phyloP scores from a whole-genome alignment of 2,113 vertebrate species.

The Lichenostomus cassidix region DNA sequence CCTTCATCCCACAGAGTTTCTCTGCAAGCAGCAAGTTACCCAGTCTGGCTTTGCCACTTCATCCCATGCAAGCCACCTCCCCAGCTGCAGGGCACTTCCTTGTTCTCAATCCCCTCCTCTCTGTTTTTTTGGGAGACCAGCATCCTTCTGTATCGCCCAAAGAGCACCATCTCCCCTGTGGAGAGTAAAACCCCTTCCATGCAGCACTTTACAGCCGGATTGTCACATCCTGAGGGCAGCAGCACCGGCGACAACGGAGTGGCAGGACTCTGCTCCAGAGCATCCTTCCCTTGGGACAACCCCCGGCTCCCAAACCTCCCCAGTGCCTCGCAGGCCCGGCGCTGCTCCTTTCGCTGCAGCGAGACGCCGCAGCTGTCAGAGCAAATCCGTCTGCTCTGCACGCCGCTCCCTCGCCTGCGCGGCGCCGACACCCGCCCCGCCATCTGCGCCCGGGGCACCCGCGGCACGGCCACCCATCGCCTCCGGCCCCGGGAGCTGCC shows the following conservation, averaged over 20 bases:
- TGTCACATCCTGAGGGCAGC: neutral
- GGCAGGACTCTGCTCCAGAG: neutral
- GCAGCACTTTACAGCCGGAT: fast-evolving
- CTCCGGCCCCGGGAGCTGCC: fast-evolving
- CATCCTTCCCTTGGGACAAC: neutral
- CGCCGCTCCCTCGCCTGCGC: neutral
- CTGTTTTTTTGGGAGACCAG: neutral
- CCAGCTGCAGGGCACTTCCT: neutral
- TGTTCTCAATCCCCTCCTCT: neutral
- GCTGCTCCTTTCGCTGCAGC: slow-evolving; percentile 35
- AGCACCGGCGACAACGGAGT: fast-evolving
- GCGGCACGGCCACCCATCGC: neutral
- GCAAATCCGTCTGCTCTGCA: neutral
- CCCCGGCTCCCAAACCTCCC: neutral
- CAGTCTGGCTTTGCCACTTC: neutral
- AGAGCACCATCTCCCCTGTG: neutral
- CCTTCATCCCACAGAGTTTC: neutral
- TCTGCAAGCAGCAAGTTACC: fast-evolving
- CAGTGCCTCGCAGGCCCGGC: neutral
- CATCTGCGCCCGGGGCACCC: neutral
- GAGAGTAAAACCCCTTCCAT: neutral
- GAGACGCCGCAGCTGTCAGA: neutral
- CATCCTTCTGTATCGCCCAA: neutral
- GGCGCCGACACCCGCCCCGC: neutral
- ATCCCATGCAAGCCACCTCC: fast-evolving